phyloP scores from a whole-genome alignment of 1,140 invertebrate species.

The Temnothorax nylanderi region DNA sequence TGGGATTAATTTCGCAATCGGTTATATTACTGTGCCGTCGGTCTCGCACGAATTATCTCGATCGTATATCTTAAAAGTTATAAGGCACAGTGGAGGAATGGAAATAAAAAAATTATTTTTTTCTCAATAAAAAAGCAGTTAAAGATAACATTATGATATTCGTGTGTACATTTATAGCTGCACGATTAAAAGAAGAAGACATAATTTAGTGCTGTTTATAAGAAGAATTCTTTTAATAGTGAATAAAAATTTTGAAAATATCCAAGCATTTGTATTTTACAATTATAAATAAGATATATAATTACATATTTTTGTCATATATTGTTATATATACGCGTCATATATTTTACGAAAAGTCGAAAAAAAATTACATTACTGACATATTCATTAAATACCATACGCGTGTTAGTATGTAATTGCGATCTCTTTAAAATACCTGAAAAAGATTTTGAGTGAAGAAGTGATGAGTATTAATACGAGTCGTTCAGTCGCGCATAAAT shows the following conservation, averaged over 20 bases:
- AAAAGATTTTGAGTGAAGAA: not conserved
- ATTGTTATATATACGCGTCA: not conserved
- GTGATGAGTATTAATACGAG: not conserved
- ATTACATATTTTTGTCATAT: not conserved
- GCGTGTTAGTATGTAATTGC: not conserved
- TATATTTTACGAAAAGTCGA: not conserved
- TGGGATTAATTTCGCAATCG: slow-evolving; percentile 66
- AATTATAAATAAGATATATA: not conserved
- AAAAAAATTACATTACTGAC: not conserved
- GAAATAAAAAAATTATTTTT: not conserved
- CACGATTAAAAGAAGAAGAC: not conserved
- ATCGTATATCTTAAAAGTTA: slow-evolving; percentile 26
- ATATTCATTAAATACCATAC: not conserved
- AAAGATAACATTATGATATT: not conserved
- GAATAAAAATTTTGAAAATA: not conserved
- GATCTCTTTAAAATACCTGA: not conserved
- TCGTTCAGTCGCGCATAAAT: not conserved
- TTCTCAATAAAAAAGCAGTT: not conserved
- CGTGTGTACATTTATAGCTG: not conserved
- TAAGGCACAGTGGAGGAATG: not conserved
- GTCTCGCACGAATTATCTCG: not conserved
- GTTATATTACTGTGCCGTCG: slow-evolving; percentile 8
- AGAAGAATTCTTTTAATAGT: too few relatives aligned
- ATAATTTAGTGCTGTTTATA: not conserved
- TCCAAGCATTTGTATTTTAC: not conserved